phyloP scores from a whole-genome alignment of 2,797 vertebrate species.

The Gorsachius magnificus region DNA sequence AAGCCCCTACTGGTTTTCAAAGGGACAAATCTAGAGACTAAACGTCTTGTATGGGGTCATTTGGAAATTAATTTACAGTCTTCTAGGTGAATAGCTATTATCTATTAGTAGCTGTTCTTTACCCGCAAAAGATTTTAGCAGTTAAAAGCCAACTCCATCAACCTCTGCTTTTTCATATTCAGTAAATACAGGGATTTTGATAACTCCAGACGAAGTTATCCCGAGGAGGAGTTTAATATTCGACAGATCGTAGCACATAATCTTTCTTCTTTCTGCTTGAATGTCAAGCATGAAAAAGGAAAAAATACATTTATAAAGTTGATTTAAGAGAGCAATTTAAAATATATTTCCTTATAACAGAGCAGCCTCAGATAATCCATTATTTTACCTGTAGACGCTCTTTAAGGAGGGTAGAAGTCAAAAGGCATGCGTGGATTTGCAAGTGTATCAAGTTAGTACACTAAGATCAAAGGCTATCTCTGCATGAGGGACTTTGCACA shows the following conservation, averaged over 20 bases:
- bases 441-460: slow-evolving; percentile 22
- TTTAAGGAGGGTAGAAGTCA: background rate
- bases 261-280: slow-evolving; percentile 42
- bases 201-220: slow-evolving; percentile 18
- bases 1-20: background rate
- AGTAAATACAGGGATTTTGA: slow-evolving; percentile 53
- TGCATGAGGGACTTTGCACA: slow-evolving; percentile 57
- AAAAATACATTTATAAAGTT: slow-evolving; percentile 13
- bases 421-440: background rate
- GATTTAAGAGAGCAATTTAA: background rate
- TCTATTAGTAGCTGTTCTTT: slow-evolving; percentile 39
- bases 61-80: slow-evolving; percentile 7
- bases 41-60: background rate
- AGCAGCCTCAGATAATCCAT: background rate
- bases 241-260: slow-evolving; percentile 37
- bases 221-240: slow-evolving; percentile 45
- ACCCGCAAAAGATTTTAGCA: background rate
- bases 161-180: slow-evolving; percentile 32
- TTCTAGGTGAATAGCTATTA: slow-evolving; percentile 10
- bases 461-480: slow-evolving; percentile 58
- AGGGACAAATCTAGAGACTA: background rate
- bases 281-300: slow-evolving; percentile 22
- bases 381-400: slow-evolving; percentile 39
- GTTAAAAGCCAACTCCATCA: slow-evolving; percentile 42
- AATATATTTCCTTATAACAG: slow-evolving; percentile 3